Percentiles rank a stretch among this genome's conserved stretches.
phyloP scores from a whole-genome alignment of 2,888 invertebrate species.

The Sarcophaga subvicina region DNA sequence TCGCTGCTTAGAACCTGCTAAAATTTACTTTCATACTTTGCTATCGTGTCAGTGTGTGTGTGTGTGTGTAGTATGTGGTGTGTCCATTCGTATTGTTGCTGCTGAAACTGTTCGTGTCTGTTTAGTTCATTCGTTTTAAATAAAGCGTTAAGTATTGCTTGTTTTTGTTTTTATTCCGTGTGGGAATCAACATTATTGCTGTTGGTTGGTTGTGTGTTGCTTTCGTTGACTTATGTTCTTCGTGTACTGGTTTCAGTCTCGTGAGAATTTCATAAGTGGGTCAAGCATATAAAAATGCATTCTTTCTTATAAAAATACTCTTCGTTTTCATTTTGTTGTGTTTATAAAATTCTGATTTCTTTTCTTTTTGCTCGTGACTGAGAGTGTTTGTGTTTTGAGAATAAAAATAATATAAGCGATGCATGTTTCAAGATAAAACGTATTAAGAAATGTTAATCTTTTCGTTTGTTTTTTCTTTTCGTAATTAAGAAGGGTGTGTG shows the following conservation, averaged over 20 bases:
- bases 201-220: slow-evolving; percentile 34
- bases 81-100: neutral
- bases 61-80: slow-evolving; percentile 8
- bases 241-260: slow-evolving; percentile 44
- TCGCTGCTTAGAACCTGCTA: slow-evolving; percentile 54
- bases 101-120: neutral
- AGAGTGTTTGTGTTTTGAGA: neutral
- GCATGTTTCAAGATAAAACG: slow-evolving; percentile 50
- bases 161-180: slow-evolving; percentile 16
- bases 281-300: slow-evolving; percentile 63
- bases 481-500: slow-evolving; percentile 21
- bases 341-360: slow-evolving; percentile 20
- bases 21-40: slow-evolving; percentile 46
- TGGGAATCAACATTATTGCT: slow-evolving; percentile 7
- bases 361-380: neutral
- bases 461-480: neutral
- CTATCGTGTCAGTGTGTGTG: slow-evolving; percentile 57
- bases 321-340: slow-evolving; percentile 34
- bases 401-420: slow-evolving; percentile 20
- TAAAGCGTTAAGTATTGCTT: slow-evolving; percentile 33
- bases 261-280: slow-evolving; percentile 66
- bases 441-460: slow-evolving; percentile 28
- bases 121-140: slow-evolving; percentile 32
- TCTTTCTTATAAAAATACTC: slow-evolving; percentile 52
- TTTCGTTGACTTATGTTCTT: slow-evolving; percentile 35